Evolutionary conservation across 1,140 invertebrate genomes (phyloP), one percentile per base, ranked within the genome.

Genomic region (Magallana gigas): DNA sequence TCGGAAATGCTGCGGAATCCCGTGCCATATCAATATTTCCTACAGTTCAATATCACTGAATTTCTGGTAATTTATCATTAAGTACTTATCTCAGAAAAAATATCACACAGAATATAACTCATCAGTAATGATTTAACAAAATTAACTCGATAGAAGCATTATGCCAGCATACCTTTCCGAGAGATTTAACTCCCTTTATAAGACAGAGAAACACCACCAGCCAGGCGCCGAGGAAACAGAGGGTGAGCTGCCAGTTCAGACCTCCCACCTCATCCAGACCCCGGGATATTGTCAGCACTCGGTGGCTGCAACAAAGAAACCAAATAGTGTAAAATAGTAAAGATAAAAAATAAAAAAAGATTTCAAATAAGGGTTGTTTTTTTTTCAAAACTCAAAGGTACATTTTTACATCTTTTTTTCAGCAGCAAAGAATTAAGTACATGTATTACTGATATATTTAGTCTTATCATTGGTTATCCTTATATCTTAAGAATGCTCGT

Each of bases 191-290:
- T 56, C 95, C 95, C 91, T 93, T 94, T 62, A 93, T 91, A 57
- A 95, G 89, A 88, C 95, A 95, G 0, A 95, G 88, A 85, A 93
- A 94, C 57, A 95, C 94, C n/a, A 95, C 93, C 8, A 94, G 60
- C 95, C 95, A 95, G 1, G 94, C 92, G 1, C 91, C 88, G 8
- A 95, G 81, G 3, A 95, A 89, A 85, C 93, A 94, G 1, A 94
- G 59, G 11, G 93, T 90, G n/a, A 94, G 88, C 29, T 94, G 91
- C 91, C 92, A 93, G 94, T 99, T 99, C 93, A 99, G 16, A 48
- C 12, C 14, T 0, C 92, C 92, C 3, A 93, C 58, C 8, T 93
- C 89, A 16, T 91, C 86, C 23, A 94, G 89, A 1, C 93, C 94
- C n/a, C 84, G 80, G 0, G 94, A 92, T 56, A 92, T 90, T 8